phyloP scores from a whole-genome alignment of 1,140 invertebrate species.

The Scaptomyza montana region DNA sequence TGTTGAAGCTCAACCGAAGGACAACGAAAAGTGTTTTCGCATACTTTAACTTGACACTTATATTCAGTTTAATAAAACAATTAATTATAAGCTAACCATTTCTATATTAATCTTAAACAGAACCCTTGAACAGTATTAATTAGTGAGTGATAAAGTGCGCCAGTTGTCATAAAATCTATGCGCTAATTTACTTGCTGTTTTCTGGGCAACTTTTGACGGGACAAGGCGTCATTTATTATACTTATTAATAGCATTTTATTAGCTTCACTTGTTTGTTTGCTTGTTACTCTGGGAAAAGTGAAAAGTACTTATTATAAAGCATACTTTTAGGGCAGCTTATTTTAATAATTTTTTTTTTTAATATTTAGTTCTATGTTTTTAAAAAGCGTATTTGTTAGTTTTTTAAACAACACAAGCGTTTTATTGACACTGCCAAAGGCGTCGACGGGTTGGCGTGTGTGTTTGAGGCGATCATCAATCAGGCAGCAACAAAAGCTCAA shows the following conservation, averaged over 20 bases:
- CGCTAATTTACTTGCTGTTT: conserved; percentile 73
- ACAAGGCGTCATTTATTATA: conserved; percentile 71
- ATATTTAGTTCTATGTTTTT: too few species aligned
- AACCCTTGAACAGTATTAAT: conserved; percentile 1
- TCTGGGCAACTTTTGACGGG: conserved; percentile 43
- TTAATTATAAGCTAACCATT: background rate
- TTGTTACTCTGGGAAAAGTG: too few species aligned
- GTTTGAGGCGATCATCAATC: conserved; percentile 59
- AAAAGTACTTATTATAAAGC: too few species aligned
- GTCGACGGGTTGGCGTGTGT: background rate
- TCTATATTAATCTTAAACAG: conserved; percentile 10
- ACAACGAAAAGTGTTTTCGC: background rate
- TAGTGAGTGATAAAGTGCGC: conserved; percentile 8
- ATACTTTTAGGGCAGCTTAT: too few species aligned
- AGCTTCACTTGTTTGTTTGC: too few species aligned
- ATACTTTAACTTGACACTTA: too few species aligned
- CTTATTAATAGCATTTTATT: too few species aligned
- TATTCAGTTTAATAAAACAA: too few species aligned
- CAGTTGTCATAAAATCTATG: conserved; percentile 65
- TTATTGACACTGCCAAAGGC: conserved; percentile 64
- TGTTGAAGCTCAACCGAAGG: background rate
- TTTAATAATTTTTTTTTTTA: too few species aligned
- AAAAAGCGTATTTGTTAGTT: too few species aligned
- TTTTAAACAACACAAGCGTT: conserved; percentile 44
- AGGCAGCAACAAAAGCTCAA: conserved; percentile 55